These are phyloP conservation scores for Mizuhopecten yessoensis DNA, from an alignment of 1,140 invertebrate genomes.

Conservation along the genomic window DNA sequence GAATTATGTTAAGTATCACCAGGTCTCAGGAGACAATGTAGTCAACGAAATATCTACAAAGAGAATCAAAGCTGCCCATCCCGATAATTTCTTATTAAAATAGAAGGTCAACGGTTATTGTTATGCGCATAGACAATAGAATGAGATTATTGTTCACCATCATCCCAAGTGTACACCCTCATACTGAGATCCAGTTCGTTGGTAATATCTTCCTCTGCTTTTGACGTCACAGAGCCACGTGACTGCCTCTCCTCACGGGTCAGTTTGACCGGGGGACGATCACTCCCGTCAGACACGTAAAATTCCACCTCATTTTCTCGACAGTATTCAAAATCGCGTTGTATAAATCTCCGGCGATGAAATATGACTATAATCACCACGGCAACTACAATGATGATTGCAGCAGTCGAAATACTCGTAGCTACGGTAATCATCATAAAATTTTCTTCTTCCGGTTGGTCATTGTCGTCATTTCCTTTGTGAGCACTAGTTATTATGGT, in stretches of 20 bases:
- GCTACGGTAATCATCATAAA: neutral
- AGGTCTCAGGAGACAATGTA: no score
- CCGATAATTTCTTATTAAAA: neutral
- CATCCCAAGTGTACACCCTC: neutral
- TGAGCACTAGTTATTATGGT: neutral
- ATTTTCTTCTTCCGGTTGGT: neutral
- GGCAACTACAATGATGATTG: neutral
- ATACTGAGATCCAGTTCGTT: neutral
- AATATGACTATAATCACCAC: neutral
- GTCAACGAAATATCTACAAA: no score
- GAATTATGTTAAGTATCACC: no score
- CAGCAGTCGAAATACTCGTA: neutral
- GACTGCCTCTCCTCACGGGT: neutral
- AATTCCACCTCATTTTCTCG: constrained; percentile 7
- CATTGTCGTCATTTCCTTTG: neutral
- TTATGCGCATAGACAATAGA: neutral
- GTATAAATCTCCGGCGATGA: constrained; percentile 7
- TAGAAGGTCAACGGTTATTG: neutral
- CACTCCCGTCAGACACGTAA: neutral
- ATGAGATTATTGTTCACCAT: neutral
- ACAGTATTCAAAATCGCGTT: constrained; percentile 27
- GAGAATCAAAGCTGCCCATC: no score
- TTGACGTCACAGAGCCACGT: neutral
- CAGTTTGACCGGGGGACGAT: neutral
- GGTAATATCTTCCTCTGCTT: neutral